Conservation (phyloP, 2,797 vertebrate species). For the Arnoldichthys spilopterus region DNA sequence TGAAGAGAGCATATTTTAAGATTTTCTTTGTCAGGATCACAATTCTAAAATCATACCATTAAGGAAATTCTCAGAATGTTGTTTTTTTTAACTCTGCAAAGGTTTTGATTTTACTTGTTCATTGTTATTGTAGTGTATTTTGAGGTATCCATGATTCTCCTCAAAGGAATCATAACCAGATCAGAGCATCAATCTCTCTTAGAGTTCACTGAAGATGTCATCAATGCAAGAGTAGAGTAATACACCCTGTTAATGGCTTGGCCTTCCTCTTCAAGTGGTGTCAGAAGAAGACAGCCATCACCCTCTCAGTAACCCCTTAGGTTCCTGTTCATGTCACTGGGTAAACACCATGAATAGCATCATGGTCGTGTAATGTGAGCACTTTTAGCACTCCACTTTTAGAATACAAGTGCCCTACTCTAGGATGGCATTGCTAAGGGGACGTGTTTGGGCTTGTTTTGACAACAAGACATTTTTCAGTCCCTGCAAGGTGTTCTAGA, state of each 20-base stretch:
- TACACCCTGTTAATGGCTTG: slow-evolving; percentile 53
- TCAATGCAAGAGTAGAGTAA: slow-evolving; percentile 54
- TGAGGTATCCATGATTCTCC: background rate
- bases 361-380: slow-evolving; percentile 69
- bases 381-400: slow-evolving; percentile 68
- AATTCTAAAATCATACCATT: too few species aligned
- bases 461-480: slow-evolving; percentile 60
- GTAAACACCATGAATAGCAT: slow-evolving; percentile 71
- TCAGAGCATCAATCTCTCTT: slow-evolving; percentile 36
- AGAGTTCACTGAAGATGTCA: slow-evolving; percentile 50
- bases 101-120: too few species aligned
- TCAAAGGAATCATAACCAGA: background rate
- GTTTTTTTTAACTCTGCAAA: too few species aligned
- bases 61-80: too few species aligned
- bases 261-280: slow-evolving; percentile 43
- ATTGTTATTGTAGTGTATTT: background rate
- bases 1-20: too few species aligned
- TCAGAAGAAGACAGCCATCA: slow-evolving; percentile 61
- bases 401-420: slow-evolving; percentile 68
- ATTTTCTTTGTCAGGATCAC: too few species aligned
- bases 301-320: slow-evolving; percentile 58
- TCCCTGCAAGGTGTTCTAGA: slow-evolving; percentile 66
- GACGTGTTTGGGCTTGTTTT: slow-evolving; percentile 72
- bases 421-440: slow-evolving; percentile 70
- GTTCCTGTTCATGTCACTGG: slow-evolving; percentile 67